Evolutionary conservation across 2,113 vertebrate genomes (phyloP), one percentile per base, ranked within the genome.

Genomic region (Engystomops pustulosus): DNA sequence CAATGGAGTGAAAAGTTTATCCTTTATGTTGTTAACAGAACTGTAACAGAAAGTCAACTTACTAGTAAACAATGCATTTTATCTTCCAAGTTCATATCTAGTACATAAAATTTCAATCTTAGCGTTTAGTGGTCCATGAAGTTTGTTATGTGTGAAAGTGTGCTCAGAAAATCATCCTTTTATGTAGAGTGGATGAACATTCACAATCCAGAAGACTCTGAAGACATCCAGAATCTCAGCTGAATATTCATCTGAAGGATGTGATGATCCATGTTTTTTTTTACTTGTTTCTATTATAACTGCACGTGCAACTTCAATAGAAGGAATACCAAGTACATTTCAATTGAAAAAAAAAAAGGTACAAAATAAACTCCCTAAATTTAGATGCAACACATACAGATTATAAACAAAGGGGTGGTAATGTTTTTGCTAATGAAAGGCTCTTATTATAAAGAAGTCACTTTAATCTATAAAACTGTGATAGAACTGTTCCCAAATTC

Each of bases 31-130:
- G 62, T 30, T 62, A 62, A 30, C 11, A 30, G 25, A 62, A 62
- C 27, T 62, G 58, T 62, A 67, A 36, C 18, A 67, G 62, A 67
- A 67, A 67, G 62, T 67, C 32, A 34, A 32, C 17, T 11, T 20
- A 67, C 18, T 67, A 67, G 62, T 67, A 67, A 67, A 67, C 62
- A 67, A 67, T 67, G 62, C 62, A 67, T 67, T 67, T 36, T 67
- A 67, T 17, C 17, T 20, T 67, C 62, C 32, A 67, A 67, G 62
- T 36, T 67, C 30, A 67, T 67, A 67, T 67, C 62, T 67, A 67
- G 30, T 67, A 67, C 32, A 67, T 67, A 67, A 67, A 67, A 67
- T 67, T 67, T 67, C 62, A 67, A 67, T 67, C 30, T 67, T 67
- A 18, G 32, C 17, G 62, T 67, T 67, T 67, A 67, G 62, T 67